Percentiles rank a stretch among this genome's conserved stretches.
Conservation (phyloP, 1,140 invertebrate species). For the Drosophila parvula region DNA sequence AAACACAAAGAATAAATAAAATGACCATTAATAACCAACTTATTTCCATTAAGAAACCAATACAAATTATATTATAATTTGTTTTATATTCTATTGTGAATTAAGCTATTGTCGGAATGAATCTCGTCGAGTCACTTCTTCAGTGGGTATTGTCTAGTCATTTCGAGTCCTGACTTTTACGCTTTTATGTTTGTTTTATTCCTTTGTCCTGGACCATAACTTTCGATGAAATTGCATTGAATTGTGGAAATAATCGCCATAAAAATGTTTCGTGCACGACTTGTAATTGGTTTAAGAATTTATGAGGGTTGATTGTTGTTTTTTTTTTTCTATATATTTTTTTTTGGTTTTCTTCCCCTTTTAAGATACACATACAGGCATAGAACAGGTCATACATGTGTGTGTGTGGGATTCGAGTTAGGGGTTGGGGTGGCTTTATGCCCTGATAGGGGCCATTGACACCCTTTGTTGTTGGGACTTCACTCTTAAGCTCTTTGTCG, state of each 20-base stretch:
- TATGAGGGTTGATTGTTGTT: constrained; percentile 63
- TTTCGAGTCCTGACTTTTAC: constrained; percentile 20
- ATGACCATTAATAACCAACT: neutral
- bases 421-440: constrained; percentile 34
- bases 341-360: constrained; percentile 18
- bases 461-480: constrained; percentile 45
- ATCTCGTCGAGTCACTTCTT: constrained; percentile 12
- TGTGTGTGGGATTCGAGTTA: constrained; percentile 7
- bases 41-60: neutral
- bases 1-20: neutral
- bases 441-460: constrained; percentile 47
- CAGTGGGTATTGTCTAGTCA: constrained; percentile 36
- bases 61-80: constrained; percentile 1
- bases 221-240: constrained; percentile 59
- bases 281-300: constrained; percentile 66
- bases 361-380: constrained; percentile 16
- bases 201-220: constrained; percentile 52
- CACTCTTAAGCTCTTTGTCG: constrained; percentile 34
- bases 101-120: constrained; percentile 23
- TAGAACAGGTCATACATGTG: constrained; percentile 32
- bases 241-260: constrained; percentile 65
- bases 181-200: constrained; percentile 44
- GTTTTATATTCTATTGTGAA: constrained; percentile 1
- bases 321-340: constrained; percentile 1
- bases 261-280: constrained; percentile 65